phyloP scores from a whole-genome alignment of 2,888 invertebrate species.

The Pyrochroa serraticornis region DNA sequence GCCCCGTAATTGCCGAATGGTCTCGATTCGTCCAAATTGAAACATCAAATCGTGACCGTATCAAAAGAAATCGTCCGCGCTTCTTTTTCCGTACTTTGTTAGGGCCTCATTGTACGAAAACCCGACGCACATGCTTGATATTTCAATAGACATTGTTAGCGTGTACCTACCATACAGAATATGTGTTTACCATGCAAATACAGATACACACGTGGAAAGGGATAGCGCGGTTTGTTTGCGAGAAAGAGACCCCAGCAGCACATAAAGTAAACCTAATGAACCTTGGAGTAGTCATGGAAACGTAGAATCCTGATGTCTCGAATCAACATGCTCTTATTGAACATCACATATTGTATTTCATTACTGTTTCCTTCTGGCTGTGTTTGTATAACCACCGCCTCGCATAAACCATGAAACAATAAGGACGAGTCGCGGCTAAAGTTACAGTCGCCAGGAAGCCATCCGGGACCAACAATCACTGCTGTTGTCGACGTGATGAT shows the following conservation, averaged over 20 bases:
- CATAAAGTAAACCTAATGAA: slow-evolving; percentile 46
- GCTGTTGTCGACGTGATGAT: too few relatives aligned
- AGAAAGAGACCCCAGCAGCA: slow-evolving; percentile 23
- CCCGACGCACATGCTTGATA: slow-evolving; percentile 1
- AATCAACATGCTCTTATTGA: slow-evolving; percentile 48
- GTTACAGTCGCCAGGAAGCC: background rate
- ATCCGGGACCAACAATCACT: too few relatives aligned
- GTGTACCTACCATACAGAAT: slow-evolving; percentile 7
- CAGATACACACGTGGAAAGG: slow-evolving; percentile 16
- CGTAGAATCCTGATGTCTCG: slow-evolving; percentile 45
- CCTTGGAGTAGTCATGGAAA: slow-evolving; percentile 44
- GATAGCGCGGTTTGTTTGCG: slow-evolving; percentile 17
- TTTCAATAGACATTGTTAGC: slow-evolving; percentile 10
- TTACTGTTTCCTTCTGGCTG: slow-evolving; percentile 36
- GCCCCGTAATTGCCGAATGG: too few relatives aligned
- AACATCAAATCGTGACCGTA: too few relatives aligned
- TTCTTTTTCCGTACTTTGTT: slow-evolving; percentile 1
- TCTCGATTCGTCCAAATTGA: too few relatives aligned
- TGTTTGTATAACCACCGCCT: slow-evolving; percentile 18
- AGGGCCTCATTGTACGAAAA: slow-evolving; percentile 4
- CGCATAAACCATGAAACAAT: slow-evolving; percentile 1
- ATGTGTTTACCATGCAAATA: slow-evolving; percentile 25
- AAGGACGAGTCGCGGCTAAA: background rate
- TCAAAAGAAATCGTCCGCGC: background rate
- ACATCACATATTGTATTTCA: slow-evolving; percentile 49